Evolutionary conservation across 2,888 invertebrate genomes (phyloP), one percentile per base, ranked within the genome.

Genomic region (Lucinisca nassula): DNA sequence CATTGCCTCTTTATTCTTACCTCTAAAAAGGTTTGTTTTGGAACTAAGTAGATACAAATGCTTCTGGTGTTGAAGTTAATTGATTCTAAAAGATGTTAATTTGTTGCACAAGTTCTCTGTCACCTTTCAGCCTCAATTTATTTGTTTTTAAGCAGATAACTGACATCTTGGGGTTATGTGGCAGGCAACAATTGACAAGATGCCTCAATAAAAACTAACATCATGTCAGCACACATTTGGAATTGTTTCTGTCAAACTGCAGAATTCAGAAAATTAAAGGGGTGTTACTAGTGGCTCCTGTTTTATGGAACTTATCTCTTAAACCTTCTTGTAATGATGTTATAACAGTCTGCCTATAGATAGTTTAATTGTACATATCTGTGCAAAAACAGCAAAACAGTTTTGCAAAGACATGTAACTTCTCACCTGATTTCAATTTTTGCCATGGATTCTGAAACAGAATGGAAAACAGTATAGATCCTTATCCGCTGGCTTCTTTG

Each of bases 101-200:
- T 67, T 35, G 8, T 67, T 67, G 67, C 67, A 67, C 67, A 67
- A 67, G 67, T 67, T 67, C 4, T 21, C 67, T 67, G 67, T 67
- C 67, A 67, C 67, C 67, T 35, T 67, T 67, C 67, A 35, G 1
- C 24, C 32, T 17, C 67, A 67, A 67, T 67, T 67, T 67, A 67
- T 67, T 67, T 67, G 67, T 32, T 67, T 67, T 67, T 67, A 67
- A 67, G 24, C 67, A 67, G 67, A 67, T 67, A 35, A 67, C 67
- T 67, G 67, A 67, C 67, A 67, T 67, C 12, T 35, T 24, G 21
- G 67, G 32, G 35, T 67, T 35, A 32, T 67, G 67, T 32, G 67
- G 32, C 21, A 35, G 24, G 27, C 27, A 27, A 12, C 17, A 35
- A 32, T 21, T 67, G 67, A 67, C 67, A 67, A 67, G 67, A 67